Conservation (phyloP, 2,113 vertebrate species). For the Serilophus lunatus region DNA sequence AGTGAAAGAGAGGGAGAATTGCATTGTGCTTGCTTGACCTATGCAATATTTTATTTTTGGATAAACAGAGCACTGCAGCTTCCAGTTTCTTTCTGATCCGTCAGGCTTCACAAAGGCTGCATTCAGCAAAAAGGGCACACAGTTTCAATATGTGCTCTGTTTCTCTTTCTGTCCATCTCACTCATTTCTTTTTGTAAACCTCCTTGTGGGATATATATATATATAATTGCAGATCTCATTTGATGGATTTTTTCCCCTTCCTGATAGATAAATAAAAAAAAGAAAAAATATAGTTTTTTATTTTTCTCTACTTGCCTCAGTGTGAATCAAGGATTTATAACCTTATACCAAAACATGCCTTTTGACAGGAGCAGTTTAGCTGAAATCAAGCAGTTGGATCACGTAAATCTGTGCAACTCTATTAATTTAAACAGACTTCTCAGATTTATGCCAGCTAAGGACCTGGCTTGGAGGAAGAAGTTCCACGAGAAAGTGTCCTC, state of each 20-base stretch:
- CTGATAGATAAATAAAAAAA: not conserved
- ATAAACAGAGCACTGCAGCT: slow-evolving; percentile 33
- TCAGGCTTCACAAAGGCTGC: slow-evolving; percentile 18
- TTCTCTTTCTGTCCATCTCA: not conserved
- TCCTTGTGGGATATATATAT: not conserved
- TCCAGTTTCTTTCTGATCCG: slow-evolving; percentile 7
- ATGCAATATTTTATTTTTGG: slow-evolving; percentile 58
- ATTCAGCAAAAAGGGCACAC: slow-evolving; percentile 35
- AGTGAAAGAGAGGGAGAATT: not conserved
- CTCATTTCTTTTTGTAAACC: not conserved
- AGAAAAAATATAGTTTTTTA: not conserved
- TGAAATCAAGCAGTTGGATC: slow-evolving; percentile 4
- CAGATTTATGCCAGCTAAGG: not conserved
- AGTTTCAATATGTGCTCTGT: not conserved
- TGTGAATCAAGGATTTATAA: not conserved
- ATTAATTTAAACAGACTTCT: slow-evolving; percentile 9
- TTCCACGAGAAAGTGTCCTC: not conserved
- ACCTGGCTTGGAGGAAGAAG: not conserved
- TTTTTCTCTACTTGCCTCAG: not conserved
- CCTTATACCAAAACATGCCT: not conserved
- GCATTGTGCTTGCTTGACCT: slow-evolving; percentile 53
- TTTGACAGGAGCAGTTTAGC: not conserved
- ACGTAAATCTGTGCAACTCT: slow-evolving; percentile 28
- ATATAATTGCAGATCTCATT: not conserved
- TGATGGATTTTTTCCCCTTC: not conserved